Evolutionary conservation across 2,113 vertebrate genomes (phyloP), one percentile per base, ranked within the genome.

Genomic region (Ellobius talpinus): DNA sequence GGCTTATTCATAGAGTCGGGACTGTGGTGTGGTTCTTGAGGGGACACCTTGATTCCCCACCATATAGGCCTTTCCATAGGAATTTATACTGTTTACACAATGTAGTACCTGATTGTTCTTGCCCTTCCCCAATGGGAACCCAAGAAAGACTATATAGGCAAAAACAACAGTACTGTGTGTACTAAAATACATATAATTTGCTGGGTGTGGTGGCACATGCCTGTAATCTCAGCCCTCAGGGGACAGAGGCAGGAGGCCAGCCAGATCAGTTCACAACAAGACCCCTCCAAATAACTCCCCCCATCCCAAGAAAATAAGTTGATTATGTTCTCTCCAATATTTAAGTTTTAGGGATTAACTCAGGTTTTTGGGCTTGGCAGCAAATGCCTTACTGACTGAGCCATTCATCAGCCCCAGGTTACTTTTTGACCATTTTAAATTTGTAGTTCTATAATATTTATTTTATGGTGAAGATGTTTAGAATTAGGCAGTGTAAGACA

Each of bases 381-480:
- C 26, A 85, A 65, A 16, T 65, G 29, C 29, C 39, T 85, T 85
- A 65, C 61, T 19, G 13, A 45, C 21, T 65, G 39, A 85, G 14
- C n/a, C 39, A 45, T 33, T 66, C 81, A 23, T 14, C n/a, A 84
- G 55, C n/a, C 36, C 1, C 70, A 88, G 19, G 68, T 95, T 88
- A 76, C 47, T 47, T 88, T 95, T 63, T 90, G 47, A 45, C 39
- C 55, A 58, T 92, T 89, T 91, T 39, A 95, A 86, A 19, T 76
- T 11, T 85, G 12, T 42, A 91, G 13, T 91, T 93, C 45, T 73
- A 1, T 72, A 81, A 42, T 31, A 63, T 39, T 63, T 65, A 65
- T 85, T 65, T 63, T 31, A 45, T 85, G 33, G 79, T 84, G 16
- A 85, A 31, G 65, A 65, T 47, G 31, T 65, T 45, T 66, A 86